Base-by-base conservation (phyloP, 2,888 invertebrate species). In the Drosophila histrio region DNA sequence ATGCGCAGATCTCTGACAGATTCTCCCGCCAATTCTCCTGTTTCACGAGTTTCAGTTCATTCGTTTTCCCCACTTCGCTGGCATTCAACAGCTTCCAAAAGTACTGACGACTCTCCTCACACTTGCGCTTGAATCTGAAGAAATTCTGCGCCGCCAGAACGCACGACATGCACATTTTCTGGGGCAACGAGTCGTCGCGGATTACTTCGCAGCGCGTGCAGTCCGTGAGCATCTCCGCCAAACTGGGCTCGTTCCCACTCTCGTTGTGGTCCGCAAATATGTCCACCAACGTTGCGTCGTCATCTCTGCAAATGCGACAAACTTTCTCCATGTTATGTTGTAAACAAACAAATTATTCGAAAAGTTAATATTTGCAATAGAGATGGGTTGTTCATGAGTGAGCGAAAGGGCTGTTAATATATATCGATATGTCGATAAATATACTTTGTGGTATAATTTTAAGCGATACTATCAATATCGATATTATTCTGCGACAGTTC, bases 41-140 rank as follows among this genome's bases (percentile, higher is more conserved):
- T 28, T 28, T 28, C 9, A 28, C 28, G 8, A 28, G 9, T 8
- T 28, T 8, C 28, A 8, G 11, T 3, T 28, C 9, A 28, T 28
- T 7, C 2, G 34, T 7, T 34, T n/a, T 3, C 5, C 9, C 2
- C 13, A 34, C 4, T 34, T 13, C 7, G 13, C 7, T 15, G 6
- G 13, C 13, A 15, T n/a, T 34, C 7, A 49, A 13, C 34, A 22
- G 38, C 15, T 61, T 52, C 22, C 87, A 47, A 11, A 85, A 72
- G 17, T 79, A 58, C 3, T 50, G 64, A 38, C 87, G 81, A 0
- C 89, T 85, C 32, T 78, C 68, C 63, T 88, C 84, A 43, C 88
- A 90, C 58, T 79, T 78, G 13, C 84, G 77, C 59, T 89, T 89
- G 44, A 91, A 90, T n/a, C 72, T 50, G 54, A 75, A 90, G 1